Base-by-base conservation (phyloP, 1,140 invertebrate species). In the Neotoxoptera formosana region DNA sequence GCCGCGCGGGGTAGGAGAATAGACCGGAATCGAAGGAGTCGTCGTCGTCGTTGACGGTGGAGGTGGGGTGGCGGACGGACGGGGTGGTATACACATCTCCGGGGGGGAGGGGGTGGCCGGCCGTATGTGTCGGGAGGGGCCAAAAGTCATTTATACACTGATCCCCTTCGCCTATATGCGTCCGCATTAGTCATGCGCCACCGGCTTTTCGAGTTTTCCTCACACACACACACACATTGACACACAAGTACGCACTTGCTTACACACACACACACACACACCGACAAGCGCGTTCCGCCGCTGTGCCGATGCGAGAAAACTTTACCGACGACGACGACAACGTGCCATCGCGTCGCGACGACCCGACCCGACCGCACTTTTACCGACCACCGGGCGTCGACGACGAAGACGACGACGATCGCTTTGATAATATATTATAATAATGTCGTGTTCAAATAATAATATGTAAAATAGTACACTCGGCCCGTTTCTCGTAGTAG, bases 101-200 rank as follows among this genome's bases (percentile, higher is more conserved):
- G 30, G 48, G 8, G 47, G n/a, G 7, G 56, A 34, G 23, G n/a
- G 17, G 25, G 90, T 25, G 20, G 47, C n/a, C 60, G 60, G 60
- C 60, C 60, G 60, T 76, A 76, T 76, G 21, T n/a, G 53, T 36
- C 25, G 56, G n/a, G 88, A 41, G 67, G 21, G 91, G 76, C 20
- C 47, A 84, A 83, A 91, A 92, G 91, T 92, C 76, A 92, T 92
- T 92, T 92, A 92, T 83, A 92, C 36, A 92, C 76, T 84, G 76
- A 48, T 45, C 67, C 91, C 17, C 91, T 81, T 21, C 48, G 60
- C 34, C 89, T 67, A 45, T 53, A 34, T 76, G 41, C 36, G 60
- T n/a, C 20, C 90, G 30, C 53, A 53, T 90, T 91, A 91, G 90
- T 91, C 90, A 91, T 91, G 90, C 90, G 76, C 91, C 91, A 51